Evolutionary conservation across 2,797 vertebrate genomes (phyloP).

Genomic region (Pyrocephalus nanus): DNA sequence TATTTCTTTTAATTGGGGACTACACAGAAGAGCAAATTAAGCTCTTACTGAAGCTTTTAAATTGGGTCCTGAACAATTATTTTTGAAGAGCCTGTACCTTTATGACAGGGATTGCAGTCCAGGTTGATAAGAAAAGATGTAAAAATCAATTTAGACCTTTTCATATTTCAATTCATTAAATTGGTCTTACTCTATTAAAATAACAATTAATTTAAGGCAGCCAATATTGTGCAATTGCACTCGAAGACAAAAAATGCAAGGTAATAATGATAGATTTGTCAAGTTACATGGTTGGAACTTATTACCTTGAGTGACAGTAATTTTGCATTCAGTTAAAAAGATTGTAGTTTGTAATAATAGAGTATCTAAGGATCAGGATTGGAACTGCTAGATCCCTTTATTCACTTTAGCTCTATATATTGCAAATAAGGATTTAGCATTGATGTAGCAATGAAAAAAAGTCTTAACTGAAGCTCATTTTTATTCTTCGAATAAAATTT

Average conservation of each 20-base stretch:
- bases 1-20: background rate
- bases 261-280: slow-evolving; percentile 48
- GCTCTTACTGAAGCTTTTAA: background rate
- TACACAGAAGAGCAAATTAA: slow-evolving; percentile 14
- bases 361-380: slow-evolving; percentile 32
- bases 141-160: slow-evolving; percentile 51
- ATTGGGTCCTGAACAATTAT: background rate
- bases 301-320: slow-evolving; percentile 51
- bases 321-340: slow-evolving; percentile 39
- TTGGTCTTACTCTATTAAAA: slow-evolving; percentile 46
- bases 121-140: slow-evolving; percentile 6
- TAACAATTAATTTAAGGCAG: slow-evolving; percentile 52
- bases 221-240: slow-evolving; percentile 9
- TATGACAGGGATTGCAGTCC: background rate
- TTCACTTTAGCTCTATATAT: slow-evolving; percentile 1
- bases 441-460: slow-evolving; percentile 42
- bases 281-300: slow-evolving; percentile 22
- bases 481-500: slow-evolving; percentile 45
- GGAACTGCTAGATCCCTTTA: slow-evolving; percentile 24
- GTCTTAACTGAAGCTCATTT: slow-evolving; percentile 25
- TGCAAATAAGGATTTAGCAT: slow-evolving; percentile 40
- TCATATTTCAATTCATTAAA: slow-evolving; percentile 35
- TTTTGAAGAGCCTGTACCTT: slow-evolving; percentile 25
- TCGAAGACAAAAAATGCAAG: slow-evolving; percentile 1
- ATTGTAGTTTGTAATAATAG: slow-evolving; percentile 40